Evolutionary conservation across 2,888 invertebrate genomes (phyloP), one percentile per base, ranked within the genome.

Genomic region (Leptopilina syphax): DNA sequence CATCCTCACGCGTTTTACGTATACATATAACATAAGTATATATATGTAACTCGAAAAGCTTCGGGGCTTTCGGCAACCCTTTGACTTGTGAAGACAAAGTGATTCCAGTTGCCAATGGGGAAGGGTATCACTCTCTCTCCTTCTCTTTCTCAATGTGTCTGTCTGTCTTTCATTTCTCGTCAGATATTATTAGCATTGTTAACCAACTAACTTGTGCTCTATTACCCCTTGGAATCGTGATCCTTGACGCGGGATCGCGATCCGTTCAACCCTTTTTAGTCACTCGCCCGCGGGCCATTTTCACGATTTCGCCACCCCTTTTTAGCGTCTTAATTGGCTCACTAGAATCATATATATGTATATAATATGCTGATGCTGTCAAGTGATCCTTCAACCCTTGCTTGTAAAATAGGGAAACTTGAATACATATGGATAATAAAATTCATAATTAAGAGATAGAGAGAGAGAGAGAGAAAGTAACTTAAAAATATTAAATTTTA

Each of bases 141-240:
- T 77, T 44, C 83, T 78, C 80, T 78, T 79, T 81, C 80, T 82
- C 82, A 79, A 77, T 44, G 70, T 79, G 81, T 34, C 34, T 76
- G 80, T 83, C 81, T 78, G 77, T 83, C 83, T 81, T 50, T 80
- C 80, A 34, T 84, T 84, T 83, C 88, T 85, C 85, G 80, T 85
- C 83, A 82, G 88, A 88, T 90, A 89, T 90, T 89, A 91, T 91
- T 91, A 91, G 91, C 90, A 91, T 91, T 91, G 90, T 91, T 91
- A 91, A 91, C 90, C 88, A 88, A 90, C 87, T 88, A 89, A 90
- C 85, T 87, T 81, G 82, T 83, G 81, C 85, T 85, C 85, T 87
- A 84, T 82, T 87, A 83, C 86, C 87, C 85, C 88, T 88, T 85
- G 80, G 86, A 83, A 81, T 83, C 86, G 84, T 86, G 87, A 87